phyloP scores from a whole-genome alignment of 2,113 vertebrate species.

The Globicephala melas region DNA sequence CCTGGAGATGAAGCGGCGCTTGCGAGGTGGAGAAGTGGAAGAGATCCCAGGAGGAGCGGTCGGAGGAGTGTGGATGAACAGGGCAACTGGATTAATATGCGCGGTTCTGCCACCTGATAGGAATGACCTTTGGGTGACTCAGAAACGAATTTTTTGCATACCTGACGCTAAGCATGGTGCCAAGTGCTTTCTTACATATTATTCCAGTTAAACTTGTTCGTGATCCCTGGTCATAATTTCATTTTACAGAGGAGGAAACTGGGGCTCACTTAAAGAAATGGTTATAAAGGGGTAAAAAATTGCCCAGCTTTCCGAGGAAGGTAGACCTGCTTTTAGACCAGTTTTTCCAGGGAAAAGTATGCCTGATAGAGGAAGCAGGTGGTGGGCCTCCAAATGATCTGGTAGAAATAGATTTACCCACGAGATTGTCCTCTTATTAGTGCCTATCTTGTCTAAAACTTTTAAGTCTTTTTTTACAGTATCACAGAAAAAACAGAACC shows the following conservation, averaged over 20 bases:
- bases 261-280: neutral
- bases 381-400: neutral
- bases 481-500: neutral
- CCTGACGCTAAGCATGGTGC: neutral
- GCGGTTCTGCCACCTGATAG: neutral
- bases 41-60: neutral
- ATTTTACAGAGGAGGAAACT: neutral
- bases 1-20: neutral
- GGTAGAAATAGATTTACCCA: neutral
- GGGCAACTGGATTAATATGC: neutral
- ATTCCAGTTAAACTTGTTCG: neutral
- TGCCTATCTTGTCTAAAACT: neutral
- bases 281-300: neutral
- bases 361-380: neutral
- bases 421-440: neutral
- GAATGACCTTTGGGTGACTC: neutral
- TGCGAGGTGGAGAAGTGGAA: neutral
- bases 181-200: neutral
- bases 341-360: neutral
- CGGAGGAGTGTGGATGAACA: neutral
- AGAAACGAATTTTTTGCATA: neutral
- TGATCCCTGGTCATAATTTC: neutral
- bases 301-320: neutral
- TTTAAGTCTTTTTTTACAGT: neutral
- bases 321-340: neutral